phyloP scores from a whole-genome alignment of 2,113 vertebrate genomes.

The Salvelinus alpinus region DNA sequence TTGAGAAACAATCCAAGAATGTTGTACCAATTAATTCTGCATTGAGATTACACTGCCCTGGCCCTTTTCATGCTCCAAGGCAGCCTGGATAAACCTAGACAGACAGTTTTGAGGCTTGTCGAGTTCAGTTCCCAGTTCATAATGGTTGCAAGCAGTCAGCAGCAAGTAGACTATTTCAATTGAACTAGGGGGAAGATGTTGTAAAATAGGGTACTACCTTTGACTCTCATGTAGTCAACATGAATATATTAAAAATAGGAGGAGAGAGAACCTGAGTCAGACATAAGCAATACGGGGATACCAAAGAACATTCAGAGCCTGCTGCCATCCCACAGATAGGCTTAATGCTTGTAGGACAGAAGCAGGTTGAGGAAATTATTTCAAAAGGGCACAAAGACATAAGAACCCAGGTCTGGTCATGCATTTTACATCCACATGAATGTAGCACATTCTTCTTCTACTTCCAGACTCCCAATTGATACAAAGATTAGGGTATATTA shows the following conservation, averaged over 20 bases:
- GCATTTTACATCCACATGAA: too few species aligned
- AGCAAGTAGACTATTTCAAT: background rate
- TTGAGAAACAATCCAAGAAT: slow-evolving; percentile 56
- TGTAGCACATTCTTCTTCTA: too few species aligned
- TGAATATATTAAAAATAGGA: background rate
- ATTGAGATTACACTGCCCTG: slow-evolving; percentile 57
- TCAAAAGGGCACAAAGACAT: too few species aligned
- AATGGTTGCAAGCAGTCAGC: too few species aligned
- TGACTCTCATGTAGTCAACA: background rate
- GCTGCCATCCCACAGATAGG: background rate
- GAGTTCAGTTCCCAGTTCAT: background rate
- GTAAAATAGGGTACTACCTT: background rate
- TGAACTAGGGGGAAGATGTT: background rate
- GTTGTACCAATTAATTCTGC: slow-evolving; percentile 69
- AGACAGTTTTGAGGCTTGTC: slow-evolving; percentile 21
- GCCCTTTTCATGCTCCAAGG: slow-evolving; percentile 45
- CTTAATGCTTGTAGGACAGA: background rate
- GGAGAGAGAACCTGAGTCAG: too few species aligned
- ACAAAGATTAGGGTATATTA: too few species aligned
- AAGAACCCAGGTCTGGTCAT: too few species aligned
- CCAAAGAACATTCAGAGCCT: background rate
- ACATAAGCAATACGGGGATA: background rate
- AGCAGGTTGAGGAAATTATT: background rate
- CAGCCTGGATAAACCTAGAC: slow-evolving; percentile 21
- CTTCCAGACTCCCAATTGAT: too few species aligned